phyloP scores from a whole-genome alignment of 2,888 invertebrate species.

The Dilophus febrilis region DNA sequence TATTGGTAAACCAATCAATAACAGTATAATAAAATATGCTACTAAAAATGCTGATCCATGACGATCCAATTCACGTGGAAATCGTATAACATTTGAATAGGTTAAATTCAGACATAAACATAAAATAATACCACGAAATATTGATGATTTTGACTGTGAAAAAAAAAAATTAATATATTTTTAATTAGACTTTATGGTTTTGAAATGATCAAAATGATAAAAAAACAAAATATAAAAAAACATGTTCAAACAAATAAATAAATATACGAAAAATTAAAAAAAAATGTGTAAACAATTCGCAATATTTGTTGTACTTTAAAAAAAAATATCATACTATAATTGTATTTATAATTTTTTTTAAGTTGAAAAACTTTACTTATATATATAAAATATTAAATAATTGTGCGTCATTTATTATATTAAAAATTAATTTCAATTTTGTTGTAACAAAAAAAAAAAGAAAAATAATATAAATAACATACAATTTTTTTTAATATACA shows the following conservation, averaged over 20 bases:
- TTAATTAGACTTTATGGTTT: no score
- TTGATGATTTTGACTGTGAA: conserved; percentile 30
- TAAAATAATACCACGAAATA: conserved; percentile 29
- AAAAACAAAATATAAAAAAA: conserved; percentile 4
- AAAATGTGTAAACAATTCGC: not conserved
- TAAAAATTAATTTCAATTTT: no score
- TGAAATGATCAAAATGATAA: no score
- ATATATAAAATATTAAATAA: no score
- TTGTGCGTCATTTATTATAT: no score
- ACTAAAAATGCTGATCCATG: conserved; percentile 28
- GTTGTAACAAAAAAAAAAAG: no score
- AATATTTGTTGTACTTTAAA: no score
- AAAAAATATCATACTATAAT: no score
- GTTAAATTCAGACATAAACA: conserved; percentile 30
- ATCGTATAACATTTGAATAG: conserved; percentile 29
- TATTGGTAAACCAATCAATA: conserved; percentile 30
- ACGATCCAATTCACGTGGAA: conserved; percentile 29
- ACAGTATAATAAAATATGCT: conserved; percentile 27
- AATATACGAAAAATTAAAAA: not conserved
- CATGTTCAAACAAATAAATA: not conserved
- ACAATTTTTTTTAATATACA: no score
- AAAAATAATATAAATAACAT: no score
- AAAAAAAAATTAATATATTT: conserved; percentile 6
- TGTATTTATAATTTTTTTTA: no score
- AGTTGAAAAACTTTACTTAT: no score